Evolutionary conservation across 2,888 invertebrate species (phyloP), one percentile per base, ranked within the genome.

Genomic region (Tetragonula carbonaria): DNA sequence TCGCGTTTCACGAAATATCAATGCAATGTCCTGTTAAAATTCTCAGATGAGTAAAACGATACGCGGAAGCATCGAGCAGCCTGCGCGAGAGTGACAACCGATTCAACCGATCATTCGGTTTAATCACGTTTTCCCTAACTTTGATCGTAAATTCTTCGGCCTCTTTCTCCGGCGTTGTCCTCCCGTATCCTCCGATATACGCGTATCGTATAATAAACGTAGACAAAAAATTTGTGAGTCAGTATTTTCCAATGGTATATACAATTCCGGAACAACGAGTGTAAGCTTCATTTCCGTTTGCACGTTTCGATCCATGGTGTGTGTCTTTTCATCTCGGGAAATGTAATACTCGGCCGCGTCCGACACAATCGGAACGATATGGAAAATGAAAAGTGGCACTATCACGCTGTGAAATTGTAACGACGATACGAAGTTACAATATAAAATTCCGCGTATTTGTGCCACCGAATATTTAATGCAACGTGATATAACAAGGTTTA

Each of bases 1-100:
- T 80, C 71, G 80, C 28, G 71, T 80, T 80, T 70, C 70, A 38
- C 65, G 66, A 80, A 80, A 80, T 80, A 80, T 80, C 71, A 71
- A 80, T 80, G 59, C 59, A 59, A 55, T 57, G 70, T 80, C 65
- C 80, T 80, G 71, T 72, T 72, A 80, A 80, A 50, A 80, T 66
- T 70, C 66, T 57, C 71, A 80, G 66, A 51, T 57, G 28, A 28
- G 65, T 59, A 65, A 71, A 80, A 72, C n/a, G 80, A 71, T 57
- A 80, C 80, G 57, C 57, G 66, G 71, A 66, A 79, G 55, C 65
- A 23, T 16, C 57, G 51, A 33, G 33, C 57, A 51, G 33, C 50
- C 28, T 57, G 51, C 21, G 38, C 23, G 71, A 80, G 59, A 80
- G 65, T 72, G 80, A 71, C 57, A 51, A 57, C 66, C 28, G 70